Percentiles rank a stretch among this genome's conserved stretches.
Evolutionary conservation across 2,113 vertebrate genomes (phyloP).

Genomic region (Synodontis membranacea): DNA sequence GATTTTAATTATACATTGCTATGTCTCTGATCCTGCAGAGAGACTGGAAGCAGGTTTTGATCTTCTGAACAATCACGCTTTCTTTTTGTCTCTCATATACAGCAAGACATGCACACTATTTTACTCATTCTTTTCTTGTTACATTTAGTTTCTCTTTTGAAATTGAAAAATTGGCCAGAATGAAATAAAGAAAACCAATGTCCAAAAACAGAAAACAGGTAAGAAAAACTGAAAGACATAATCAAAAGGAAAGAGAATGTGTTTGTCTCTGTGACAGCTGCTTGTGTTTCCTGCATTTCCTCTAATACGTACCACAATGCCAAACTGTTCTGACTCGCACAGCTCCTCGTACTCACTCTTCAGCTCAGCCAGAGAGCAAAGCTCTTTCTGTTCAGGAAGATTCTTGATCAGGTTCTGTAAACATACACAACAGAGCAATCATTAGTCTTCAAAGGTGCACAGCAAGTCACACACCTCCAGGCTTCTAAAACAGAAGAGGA

Average conservation of each 20-base stretch:
- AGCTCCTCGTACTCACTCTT: conserved; percentile 92
- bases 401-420: conserved; percentile 93
- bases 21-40: conserved; percentile 51
- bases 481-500: background rate
- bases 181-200: conserved; percentile 7
- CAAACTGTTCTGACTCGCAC: conserved; percentile 94
- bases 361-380: conserved; percentile 86
- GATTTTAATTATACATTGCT: conserved; percentile 45
- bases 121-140: conserved; percentile 10
- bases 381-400: conserved; percentile 92
- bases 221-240: conserved; percentile 29
- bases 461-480: background rate
- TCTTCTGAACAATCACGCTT: background rate
- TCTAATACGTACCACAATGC: conserved; percentile 88
- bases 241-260: conserved; percentile 42
- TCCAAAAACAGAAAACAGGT: conserved; percentile 33
- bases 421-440: conserved; percentile 40
- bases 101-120: background rate
- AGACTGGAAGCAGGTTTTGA: conserved; percentile 47
- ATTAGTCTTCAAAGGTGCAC: conserved; percentile 7
- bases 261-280: conserved; percentile 23
- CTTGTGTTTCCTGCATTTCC: conserved; percentile 26
- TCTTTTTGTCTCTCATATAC: background rate
- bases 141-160: conserved; percentile 45
- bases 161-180: background rate